A percentile compares a stretch with the other conserved stretches of the same genome.
Evolutionary conservation across 2,888 invertebrate species (phyloP).

Genomic region (Cremastinae sp.): DNA sequence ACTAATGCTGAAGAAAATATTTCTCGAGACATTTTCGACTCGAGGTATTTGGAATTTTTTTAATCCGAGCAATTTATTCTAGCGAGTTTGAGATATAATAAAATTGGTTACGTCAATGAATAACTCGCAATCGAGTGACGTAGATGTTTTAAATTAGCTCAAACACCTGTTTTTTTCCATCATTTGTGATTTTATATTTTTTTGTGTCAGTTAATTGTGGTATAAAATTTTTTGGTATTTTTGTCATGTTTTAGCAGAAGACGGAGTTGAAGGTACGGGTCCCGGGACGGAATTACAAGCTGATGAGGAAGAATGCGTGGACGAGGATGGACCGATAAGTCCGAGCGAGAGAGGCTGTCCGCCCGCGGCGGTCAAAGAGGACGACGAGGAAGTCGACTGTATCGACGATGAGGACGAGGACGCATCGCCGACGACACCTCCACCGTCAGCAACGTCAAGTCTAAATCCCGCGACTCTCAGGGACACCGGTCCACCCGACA

Average conservation of each 20-base stretch:
- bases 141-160: too few relatives aligned
- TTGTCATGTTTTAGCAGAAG: conserved; percentile 82
- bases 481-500: conserved; percentile 76
- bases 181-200: too few relatives aligned
- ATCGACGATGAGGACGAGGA: conserved; percentile 78
- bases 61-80: too few relatives aligned
- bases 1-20: too few relatives aligned
- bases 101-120: too few relatives aligned
- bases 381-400: conserved; percentile 80
- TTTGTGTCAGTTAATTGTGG: too few relatives aligned
- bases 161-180: too few relatives aligned
- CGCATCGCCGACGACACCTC: conserved; percentile 72
- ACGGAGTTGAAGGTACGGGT: conserved; percentile 78
- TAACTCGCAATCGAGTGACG: too few relatives aligned
- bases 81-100: too few relatives aligned
- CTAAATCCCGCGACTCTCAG: conserved; percentile 76
- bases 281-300: conserved; percentile 80
- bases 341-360: conserved; percentile 80
- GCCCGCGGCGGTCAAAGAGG: conserved; percentile 79
- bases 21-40: too few relatives aligned
- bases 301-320: conserved; percentile 83
- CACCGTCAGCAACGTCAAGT: conserved; percentile 73
- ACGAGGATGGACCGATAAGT: conserved; percentile 83
- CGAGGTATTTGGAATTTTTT: too few relatives aligned
- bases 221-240: conserved; percentile 23